These are phyloP conservation scores for Syritta pipiens DNA, from an alignment of 2,888 invertebrate genomes.

Conservation along the genomic window DNA sequence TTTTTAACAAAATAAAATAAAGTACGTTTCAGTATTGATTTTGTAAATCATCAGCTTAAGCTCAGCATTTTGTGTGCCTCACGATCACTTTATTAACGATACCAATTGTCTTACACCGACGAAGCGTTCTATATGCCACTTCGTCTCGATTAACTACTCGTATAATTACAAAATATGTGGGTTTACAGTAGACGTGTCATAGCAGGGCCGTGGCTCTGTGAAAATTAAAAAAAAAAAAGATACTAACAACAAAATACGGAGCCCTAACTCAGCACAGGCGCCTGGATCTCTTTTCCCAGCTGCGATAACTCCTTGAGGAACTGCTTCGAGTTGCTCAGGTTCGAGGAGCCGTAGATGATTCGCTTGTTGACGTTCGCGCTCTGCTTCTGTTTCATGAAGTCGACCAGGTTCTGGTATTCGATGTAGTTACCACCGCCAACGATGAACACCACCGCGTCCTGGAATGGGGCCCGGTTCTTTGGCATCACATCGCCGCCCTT, in stretches of 20 bases:
- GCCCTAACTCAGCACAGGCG: constrained; percentile 77
- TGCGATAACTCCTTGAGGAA: constrained; percentile 95
- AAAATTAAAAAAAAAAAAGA: constrained; percentile 3
- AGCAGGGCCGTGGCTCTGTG: constrained; percentile 19
- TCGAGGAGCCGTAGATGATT: constrained; percentile 97
- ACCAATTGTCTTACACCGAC: background rate
- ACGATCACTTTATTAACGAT: constrained; percentile 33
- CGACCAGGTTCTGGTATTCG: constrained; percentile 98
- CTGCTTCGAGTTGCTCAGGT: constrained; percentile 94
- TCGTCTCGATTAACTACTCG: background rate
- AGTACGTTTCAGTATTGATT: background rate
- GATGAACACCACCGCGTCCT: constrained; percentile 93
- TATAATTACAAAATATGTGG: constrained; percentile 34
- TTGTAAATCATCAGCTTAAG: background rate
- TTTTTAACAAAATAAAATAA: background rate
- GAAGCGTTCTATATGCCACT: background rate
- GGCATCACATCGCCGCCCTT: constrained; percentile 85
- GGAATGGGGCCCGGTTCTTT: constrained; percentile 86
- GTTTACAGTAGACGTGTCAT: constrained; percentile 25
- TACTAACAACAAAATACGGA: constrained; percentile 62
- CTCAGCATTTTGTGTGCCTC: constrained; percentile 4
- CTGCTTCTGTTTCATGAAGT: constrained; percentile 93
- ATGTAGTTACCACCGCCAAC: constrained; percentile 99
- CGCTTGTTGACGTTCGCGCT: constrained; percentile 85
- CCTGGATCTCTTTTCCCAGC: constrained; percentile 85